Conservation (phyloP, 2,113 vertebrate species). For the Bos taurus region ARS-UCD2.0 NC_037339.1:9453001-9453500, state of each 20-base stretch:
- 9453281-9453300: not conserved
- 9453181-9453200: not conserved
- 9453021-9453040: not conserved
- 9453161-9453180: not conserved
- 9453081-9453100: not conserved
- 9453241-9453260: not conserved
- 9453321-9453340: slow-evolving; percentile 2
- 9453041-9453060: not conserved
- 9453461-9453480: not conserved
- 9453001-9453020: not conserved
- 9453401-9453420: not conserved
- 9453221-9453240: not conserved
- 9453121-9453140: not conserved
- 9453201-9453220: not conserved
- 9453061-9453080: not conserved
- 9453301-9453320: not conserved
- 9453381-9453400: not conserved
- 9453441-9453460: not conserved
- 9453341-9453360: not conserved
- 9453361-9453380: not conserved
- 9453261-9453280: not conserved
- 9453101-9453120: not conserved
- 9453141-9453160: not conserved
- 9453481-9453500: not conserved
- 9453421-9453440: not conserved